A percentile compares a stretch with the other conserved stretches of the same genome.
phyloP scores from a whole-genome alignment of 2,888 invertebrate genomes.

The Dasysyrphus albostriatus region DNA sequence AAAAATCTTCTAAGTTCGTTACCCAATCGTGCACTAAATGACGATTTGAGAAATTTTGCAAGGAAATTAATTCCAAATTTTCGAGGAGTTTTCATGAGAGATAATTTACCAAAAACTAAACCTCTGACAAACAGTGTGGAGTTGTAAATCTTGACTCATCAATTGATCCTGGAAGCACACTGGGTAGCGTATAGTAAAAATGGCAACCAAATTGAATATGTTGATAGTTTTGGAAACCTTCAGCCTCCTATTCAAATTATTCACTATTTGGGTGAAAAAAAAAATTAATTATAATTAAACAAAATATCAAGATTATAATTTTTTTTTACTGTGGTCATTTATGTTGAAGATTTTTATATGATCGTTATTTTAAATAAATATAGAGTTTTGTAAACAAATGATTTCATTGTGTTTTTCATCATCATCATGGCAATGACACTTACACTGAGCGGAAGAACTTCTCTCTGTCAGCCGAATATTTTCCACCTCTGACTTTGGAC shows the following conservation, averaged over 20 bases:
- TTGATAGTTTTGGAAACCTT: too few species aligned
- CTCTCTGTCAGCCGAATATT: slow-evolving; percentile 67
- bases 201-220: too few species aligned
- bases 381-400: slow-evolving; percentile 77
- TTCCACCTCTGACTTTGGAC: slow-evolving; percentile 61
- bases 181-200: too few species aligned
- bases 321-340: neutral
- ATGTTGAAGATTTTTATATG: slow-evolving; percentile 77
- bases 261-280: too few species aligned
- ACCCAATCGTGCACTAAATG: slow-evolving; percentile 5
- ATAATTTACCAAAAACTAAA: slow-evolving; percentile 2
- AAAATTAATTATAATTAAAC: too few species aligned
- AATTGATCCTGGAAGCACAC: too few species aligned
- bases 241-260: too few species aligned
- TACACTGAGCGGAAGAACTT: slow-evolving; percentile 71
- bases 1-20: neutral
- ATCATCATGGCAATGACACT: slow-evolving; percentile 77
- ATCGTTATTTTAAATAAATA: slow-evolving; percentile 73
- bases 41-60: neutral
- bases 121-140: neutral
- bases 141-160: too few species aligned
- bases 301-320: neutral
- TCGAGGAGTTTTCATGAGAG: neutral
- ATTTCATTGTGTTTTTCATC: neutral
- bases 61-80: neutral